Evolutionary conservation across 2,888 invertebrate species (phyloP), one percentile per base, ranked within the genome.

Genomic region (Noctua comes): DNA sequence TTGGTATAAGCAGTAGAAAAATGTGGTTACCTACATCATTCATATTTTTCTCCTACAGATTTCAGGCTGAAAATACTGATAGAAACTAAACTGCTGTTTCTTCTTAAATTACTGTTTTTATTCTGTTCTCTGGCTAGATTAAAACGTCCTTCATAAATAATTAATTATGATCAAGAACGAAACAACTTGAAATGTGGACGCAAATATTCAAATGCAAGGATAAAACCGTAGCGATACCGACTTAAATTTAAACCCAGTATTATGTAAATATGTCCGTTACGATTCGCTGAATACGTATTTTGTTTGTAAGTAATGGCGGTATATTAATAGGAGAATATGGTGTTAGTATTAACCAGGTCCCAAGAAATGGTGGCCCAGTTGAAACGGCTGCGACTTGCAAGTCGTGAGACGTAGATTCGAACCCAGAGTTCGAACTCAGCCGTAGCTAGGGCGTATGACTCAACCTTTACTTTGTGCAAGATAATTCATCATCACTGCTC

Each of bases 101-200:
- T 40, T 43, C 16, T 36, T 2, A 18, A 13, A 71, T 73, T 84
- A 71, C 83, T 77, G 57, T 57, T 74, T 68, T 62, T 69, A 68
- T 18, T 48, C 69, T 80, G 64, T 75, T 27, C 31, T 51, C 27
- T 72, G 76, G 18, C 27, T 59, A 87, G 82, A 88, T 88, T 88
- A 89, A n/a, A n/a, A 73, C 78, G 69, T 73, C 82, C 83, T 85
- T 88, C 83, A 88, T 88, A 88, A 90, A 90, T 89, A 88, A 87
- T 84, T 83, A 82, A 86, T 79, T 86, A 80, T 78, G 66, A 83
- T 88, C 85, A 84, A 84, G 84, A 89, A 90, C 82, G 73, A 86
- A 76, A 81, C 85, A 77, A 74, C 75, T 76, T 77, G 69, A 84
- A 89, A 88, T 74, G 80, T 77, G 79, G 80, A 83, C 68, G 73